phyloP scores from a whole-genome alignment of 2,113 vertebrate species.

The Mystacornis crossleyi region DNA sequence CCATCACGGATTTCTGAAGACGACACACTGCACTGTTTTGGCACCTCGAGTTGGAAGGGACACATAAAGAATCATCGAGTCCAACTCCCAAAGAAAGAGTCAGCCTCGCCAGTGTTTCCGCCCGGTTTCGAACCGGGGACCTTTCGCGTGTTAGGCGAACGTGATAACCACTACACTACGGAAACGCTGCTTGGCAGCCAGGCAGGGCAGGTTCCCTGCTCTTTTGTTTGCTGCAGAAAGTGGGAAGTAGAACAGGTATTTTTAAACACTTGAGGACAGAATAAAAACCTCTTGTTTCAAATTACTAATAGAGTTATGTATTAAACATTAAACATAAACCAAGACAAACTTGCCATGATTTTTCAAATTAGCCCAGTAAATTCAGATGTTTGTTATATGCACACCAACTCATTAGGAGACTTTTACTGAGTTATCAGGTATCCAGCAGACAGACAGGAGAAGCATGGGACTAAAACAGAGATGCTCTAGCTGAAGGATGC shows the following conservation, averaged over 20 bases:
- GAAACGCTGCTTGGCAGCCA: accelerated
- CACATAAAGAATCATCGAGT: accelerated
- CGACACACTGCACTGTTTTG: background rate
- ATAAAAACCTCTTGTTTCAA: background rate
- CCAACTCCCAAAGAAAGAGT: background rate
- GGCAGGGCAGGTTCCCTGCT: accelerated
- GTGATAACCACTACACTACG: conserved; percentile 19
- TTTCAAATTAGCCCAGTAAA: background rate
- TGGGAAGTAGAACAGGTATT: accelerated
- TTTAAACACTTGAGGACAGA: background rate
- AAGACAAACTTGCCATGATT: background rate
- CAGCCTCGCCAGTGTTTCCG: background rate
- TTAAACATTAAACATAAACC: background rate
- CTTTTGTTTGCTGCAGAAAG: background rate
- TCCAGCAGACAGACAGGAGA: background rate
- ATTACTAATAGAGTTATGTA: background rate
- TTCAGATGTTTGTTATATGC: background rate
- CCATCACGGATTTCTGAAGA: accelerated
- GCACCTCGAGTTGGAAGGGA: background rate
- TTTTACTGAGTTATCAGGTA: background rate
- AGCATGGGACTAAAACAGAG: background rate
- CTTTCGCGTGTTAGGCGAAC: background rate
- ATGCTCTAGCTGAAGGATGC: background rate
- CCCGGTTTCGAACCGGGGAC: background rate
- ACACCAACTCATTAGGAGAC: background rate